Conservation (phyloP, 2,113 vertebrate species). For the Xenus cinereus region DNA sequence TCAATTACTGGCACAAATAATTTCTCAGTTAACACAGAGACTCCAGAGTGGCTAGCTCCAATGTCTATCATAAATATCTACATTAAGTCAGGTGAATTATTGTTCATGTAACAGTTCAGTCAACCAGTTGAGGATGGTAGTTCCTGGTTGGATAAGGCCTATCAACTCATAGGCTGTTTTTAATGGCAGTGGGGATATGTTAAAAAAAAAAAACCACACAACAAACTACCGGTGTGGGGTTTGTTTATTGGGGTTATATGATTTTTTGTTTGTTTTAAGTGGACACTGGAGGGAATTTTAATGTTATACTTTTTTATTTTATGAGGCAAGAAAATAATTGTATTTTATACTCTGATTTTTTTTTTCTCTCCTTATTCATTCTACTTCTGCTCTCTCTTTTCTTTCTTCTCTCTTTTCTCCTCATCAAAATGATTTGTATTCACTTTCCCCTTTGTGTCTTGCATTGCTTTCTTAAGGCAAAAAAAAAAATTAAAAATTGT, state of each 20-base stretch:
- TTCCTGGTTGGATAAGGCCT: not conserved
- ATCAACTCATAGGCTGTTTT: not conserved
- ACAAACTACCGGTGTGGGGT: not conserved
- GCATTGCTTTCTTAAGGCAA: not conserved
- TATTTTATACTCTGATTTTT: not conserved
- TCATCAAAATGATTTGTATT: not conserved
- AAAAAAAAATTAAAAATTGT: not conserved
- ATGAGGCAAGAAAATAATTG: not conserved
- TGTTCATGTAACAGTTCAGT: not conserved
- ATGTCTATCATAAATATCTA: not conserved
- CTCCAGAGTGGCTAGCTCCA: not conserved
- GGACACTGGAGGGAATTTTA: not conserved
- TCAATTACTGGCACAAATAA: not conserved
- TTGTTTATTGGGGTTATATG: not conserved
- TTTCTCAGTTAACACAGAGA: not conserved
- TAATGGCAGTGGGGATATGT: not conserved
- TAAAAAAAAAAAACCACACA: not conserved
- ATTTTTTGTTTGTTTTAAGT: not conserved
- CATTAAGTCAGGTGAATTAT: not conserved
- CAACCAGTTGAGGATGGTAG: not conserved
- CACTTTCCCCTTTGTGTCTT: not conserved
- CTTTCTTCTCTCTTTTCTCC: not conserved
- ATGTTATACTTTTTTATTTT: not conserved
- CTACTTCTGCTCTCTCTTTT: not conserved
- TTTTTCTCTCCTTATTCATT: not conserved